These are phyloP conservation scores for Oncorhynchus keta DNA, from an alignment of 2,113 vertebrate species.

Conservation along the genomic window DNA sequence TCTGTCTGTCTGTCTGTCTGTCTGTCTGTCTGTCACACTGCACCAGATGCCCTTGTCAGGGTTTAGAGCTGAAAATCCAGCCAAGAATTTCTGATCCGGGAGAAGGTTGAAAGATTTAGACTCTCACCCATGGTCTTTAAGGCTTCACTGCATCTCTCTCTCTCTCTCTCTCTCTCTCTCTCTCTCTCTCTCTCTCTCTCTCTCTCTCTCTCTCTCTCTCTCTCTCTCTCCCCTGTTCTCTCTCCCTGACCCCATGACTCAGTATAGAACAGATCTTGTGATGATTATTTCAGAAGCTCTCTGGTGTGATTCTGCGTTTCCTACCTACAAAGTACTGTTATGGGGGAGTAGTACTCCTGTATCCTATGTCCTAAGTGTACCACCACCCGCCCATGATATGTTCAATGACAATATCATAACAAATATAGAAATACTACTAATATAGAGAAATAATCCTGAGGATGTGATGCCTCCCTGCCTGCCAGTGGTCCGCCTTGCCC, in stretches of 20 bases:
- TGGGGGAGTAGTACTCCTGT: too few relatives aligned
- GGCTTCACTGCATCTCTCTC: background rate
- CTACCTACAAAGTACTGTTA: too few relatives aligned
- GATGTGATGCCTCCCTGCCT: too few relatives aligned
- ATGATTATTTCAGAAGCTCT: slow-evolving; percentile 68
- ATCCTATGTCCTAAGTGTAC: too few relatives aligned
- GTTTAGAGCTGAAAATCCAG: slow-evolving; percentile 68
- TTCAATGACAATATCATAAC: too few relatives aligned
- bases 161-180: slow-evolving; percentile 16
- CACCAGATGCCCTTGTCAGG: slow-evolving; percentile 49
- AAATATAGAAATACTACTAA: too few relatives aligned
- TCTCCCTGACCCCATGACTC: slow-evolving; percentile 41
- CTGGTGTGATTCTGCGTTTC: too few relatives aligned
- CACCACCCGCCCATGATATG: too few relatives aligned
- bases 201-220: slow-evolving; percentile 22
- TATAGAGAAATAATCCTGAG: background rate
- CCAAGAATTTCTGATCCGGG: slow-evolving; percentile 67
- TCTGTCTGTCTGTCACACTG: slow-evolving; percentile 33
- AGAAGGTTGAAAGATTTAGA: slow-evolving; percentile 71
- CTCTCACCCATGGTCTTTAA: slow-evolving; percentile 65
- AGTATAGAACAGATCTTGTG: slow-evolving; percentile 55
- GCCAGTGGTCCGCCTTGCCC: background rate
- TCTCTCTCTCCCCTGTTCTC: slow-evolving; percentile 30
- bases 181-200: slow-evolving; percentile 12
- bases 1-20: background rate